Percentiles rank a stretch among this genome's conserved stretches.
Evolutionary conservation across 2,888 invertebrate species (phyloP).

Genomic region (Rhabditophanes sp.): DNA sequence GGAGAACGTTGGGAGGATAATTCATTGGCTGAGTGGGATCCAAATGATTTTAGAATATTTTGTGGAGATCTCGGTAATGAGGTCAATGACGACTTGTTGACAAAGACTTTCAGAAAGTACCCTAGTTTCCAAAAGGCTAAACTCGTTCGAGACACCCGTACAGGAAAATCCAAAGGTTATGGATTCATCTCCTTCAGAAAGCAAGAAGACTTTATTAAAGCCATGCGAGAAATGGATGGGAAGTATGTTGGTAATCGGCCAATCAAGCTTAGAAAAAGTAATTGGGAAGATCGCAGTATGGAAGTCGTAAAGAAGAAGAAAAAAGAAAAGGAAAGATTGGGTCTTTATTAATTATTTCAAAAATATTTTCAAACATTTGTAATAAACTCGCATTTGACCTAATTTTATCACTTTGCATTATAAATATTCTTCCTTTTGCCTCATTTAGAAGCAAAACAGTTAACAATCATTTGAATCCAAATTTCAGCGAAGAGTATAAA

Average conservation of each 20-base stretch:
- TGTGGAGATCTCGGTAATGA: slow-evolving; percentile 92
- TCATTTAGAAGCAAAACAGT: slow-evolving; percentile 59
- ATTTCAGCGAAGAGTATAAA: slow-evolving; percentile 94
- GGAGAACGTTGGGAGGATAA: slow-evolving; percentile 69
- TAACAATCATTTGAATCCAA: slow-evolving; percentile 78
- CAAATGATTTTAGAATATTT: slow-evolving; percentile 87
- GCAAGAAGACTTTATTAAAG: slow-evolving; percentile 69
- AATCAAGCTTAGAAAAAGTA: slow-evolving; percentile 86
- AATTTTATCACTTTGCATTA: too few relatives aligned
- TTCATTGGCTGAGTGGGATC: slow-evolving; percentile 84
- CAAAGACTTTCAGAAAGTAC: slow-evolving; percentile 68
- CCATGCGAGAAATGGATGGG: slow-evolving; percentile 99
- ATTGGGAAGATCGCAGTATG: slow-evolving; percentile 72
- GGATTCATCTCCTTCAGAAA: slow-evolving; percentile 88
- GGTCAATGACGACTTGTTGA: slow-evolving; percentile 89
- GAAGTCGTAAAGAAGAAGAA: slow-evolving; percentile 87
- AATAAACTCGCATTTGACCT: too few relatives aligned
- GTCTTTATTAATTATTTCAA: slow-evolving; percentile 20
- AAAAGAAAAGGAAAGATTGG: slow-evolving; percentile 73
- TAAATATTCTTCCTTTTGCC: too few relatives aligned
- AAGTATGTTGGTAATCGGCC: slow-evolving; percentile 96
- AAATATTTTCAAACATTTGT: too few relatives aligned
- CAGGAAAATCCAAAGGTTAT: slow-evolving; percentile 94
- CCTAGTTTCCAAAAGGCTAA: slow-evolving; percentile 81
- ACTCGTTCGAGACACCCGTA: slow-evolving; percentile 83